Base-by-base conservation (phyloP, 2,797 vertebrate species). In the Acomys russatus region DNA sequence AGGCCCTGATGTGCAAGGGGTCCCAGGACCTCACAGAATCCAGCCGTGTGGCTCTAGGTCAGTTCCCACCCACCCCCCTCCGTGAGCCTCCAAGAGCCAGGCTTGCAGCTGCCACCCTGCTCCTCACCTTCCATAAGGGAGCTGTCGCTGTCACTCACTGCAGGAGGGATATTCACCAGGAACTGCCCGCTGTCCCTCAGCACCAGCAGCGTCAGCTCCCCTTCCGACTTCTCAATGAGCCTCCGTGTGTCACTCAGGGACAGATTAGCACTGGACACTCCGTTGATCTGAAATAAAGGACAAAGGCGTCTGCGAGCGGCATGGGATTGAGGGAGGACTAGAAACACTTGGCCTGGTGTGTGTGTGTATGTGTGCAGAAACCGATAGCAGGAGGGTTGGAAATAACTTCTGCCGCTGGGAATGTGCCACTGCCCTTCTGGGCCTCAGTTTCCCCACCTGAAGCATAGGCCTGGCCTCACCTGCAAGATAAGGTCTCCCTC, bases 401-500 rank as follows among this genome's bases (percentile, higher is more conserved):
- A 94, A 92, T 61, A 61, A 71, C 11, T 35, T 4, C 68, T 17
- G 51, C 28, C 51, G 1, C 6, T 38, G 15, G 51, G 30, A 71
- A 28, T 0, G 12, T 11, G 28, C 28, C 51, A 4, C 23, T 14
- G 28, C n/a, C 54, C 0, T 2, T 38, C 20, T 44, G 0, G 3
- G 56, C 17, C 56, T 33, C 7, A 4, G 85, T 68, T 56, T 87
- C 71, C 44, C 90, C 8, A 3, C 8, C 56, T 0, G 20, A 6
- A 33, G 0, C 1, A 56, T 23, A n/a, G 18, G 35, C 17, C n/a
- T 1, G 2, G 9, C 15, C 17, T 7, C 97, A 99, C 99, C 99
- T 99, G 99, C 10, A 99, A 98, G 38, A 99, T 99, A 28, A 99
- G 99, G 97, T 99, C 99, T 87, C 99, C 99, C 88, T 99, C 99